These are phyloP conservation scores for Anas platyrhynchos DNA, from an alignment of 2,113 vertebrate species.

Conservation along the genomic window DNA sequence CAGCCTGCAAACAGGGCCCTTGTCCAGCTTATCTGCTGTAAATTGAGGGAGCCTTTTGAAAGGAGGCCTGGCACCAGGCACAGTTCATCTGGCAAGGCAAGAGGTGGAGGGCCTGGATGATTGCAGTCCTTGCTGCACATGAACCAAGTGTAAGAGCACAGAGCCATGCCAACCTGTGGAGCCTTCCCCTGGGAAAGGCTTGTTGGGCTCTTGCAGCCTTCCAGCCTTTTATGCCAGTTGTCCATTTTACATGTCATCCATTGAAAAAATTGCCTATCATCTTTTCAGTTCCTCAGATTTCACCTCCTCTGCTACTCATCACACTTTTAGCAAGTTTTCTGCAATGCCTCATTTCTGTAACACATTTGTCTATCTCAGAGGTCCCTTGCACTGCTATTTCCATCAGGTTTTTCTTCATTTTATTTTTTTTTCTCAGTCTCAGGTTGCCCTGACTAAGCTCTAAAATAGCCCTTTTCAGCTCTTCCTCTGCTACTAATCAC, in stretches of 20 bases:
- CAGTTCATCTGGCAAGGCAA: neutral
- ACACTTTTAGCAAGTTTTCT: neutral
- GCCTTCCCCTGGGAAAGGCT: neutral
- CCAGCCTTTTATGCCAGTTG: neutral
- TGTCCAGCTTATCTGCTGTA: neutral
- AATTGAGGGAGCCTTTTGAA: neutral
- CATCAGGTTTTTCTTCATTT: neutral
- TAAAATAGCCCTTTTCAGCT: neutral
- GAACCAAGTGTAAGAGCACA: fast-evolving
- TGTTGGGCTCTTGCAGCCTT: neutral
- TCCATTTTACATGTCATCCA: neutral
- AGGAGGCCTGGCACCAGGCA: neutral
- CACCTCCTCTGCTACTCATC: neutral
- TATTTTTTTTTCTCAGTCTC: neutral
- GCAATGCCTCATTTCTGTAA: neutral
- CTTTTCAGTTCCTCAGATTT: neutral
- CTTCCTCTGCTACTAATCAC: neutral
- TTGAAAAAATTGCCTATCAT: neutral
- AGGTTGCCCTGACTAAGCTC: neutral
- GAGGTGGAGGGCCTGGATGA: neutral
- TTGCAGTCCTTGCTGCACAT: neutral
- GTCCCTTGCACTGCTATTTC: neutral
- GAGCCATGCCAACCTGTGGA: neutral
- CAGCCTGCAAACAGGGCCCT: neutral
- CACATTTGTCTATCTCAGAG: neutral